These are phyloP conservation scores for Epirrita christyi DNA, from an alignment of 2,888 invertebrate genomes.

Conservation along the genomic window DNA sequence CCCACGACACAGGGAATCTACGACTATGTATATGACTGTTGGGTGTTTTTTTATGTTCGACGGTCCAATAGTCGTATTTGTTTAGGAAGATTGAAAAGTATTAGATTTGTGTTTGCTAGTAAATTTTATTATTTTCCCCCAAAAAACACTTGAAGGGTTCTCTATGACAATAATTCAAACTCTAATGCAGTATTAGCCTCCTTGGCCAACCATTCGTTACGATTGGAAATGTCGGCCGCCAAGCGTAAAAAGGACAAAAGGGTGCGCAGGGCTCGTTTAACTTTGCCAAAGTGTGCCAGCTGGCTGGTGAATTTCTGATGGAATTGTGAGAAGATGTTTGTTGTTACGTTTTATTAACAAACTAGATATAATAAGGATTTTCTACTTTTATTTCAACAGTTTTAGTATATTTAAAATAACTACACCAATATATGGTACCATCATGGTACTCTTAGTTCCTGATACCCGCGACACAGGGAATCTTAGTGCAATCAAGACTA, in stretches of 20 bases:
- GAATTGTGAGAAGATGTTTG: conserved; percentile 17
- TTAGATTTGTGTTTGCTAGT: background rate
- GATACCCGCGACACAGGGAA: no score
- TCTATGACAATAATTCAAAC: background rate
- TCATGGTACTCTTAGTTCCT: no score
- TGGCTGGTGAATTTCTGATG: conserved; percentile 21
- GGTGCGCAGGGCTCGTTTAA: conserved; percentile 32
- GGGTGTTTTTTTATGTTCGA: no score
- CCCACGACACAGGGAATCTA: no score
- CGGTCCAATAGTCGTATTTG: no score
- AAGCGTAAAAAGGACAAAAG: conserved; percentile 32
- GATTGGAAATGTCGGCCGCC: conserved; percentile 18
- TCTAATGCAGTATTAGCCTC: conserved; percentile 12
- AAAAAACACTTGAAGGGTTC: background rate
- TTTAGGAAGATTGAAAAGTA: no score
- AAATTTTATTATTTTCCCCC: background rate
- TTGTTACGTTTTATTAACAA: background rate
- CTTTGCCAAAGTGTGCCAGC: conserved; percentile 26
- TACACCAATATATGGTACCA: no score
- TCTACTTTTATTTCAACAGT: no score
- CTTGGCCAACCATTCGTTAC: conserved; percentile 19
- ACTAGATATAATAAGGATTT: background rate
- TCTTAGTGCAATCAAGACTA: no score
- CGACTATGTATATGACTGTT: no score
- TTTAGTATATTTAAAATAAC: no score